Evolutionary conservation across 1,140 invertebrate genomes (phyloP), one percentile per base, ranked within the genome.

Genomic region (Drosophila hydei): DNA sequence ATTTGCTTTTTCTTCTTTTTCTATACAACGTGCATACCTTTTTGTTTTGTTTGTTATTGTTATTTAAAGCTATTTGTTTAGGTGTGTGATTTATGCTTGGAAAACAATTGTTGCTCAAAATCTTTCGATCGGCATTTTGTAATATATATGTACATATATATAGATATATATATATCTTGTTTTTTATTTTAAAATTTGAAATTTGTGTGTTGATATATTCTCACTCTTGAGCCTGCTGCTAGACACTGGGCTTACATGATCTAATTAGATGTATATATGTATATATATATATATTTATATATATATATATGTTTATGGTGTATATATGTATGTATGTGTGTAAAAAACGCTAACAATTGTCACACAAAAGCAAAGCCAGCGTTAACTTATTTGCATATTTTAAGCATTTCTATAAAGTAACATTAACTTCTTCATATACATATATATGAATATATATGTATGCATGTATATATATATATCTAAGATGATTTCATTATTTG

Each of bases 21-120:
- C 33, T 8, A 42, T 14, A 16, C n/a, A 1, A 16, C 30, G 11
- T 9, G 11, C 30, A 33, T 9, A 33, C 19, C 36, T 42, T 11
- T 40, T 18, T 56, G 38, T 47, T 27, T 51, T 60, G 19, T 43
- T 43, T 73, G 63, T 72, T 72, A 72, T 73, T 73, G 65, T 72
- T 84, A 59, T 74, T 85, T 87, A 87, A 87, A 87, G 81, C 83
- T 87, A 88, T 87, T 88, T 88, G 81, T 85, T 84, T 79, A 83
- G 42, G 62, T 79, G 67, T 84, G 72, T 84, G 84, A 65, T 68
- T 55, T 71, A 72, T 69, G 70, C 68, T 64, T 87, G 80, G 80
- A 85, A 85, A 85, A 87, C 77, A 85, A 75, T 71, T 62, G 69
- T 77, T 80, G 70, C 64, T 76, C 56, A 50, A 50, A 64, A 64